These are phyloP conservation scores for Lipotes vexillifer DNA, from an alignment of 2,113 vertebrate species.

Conservation along the genomic window DNA sequence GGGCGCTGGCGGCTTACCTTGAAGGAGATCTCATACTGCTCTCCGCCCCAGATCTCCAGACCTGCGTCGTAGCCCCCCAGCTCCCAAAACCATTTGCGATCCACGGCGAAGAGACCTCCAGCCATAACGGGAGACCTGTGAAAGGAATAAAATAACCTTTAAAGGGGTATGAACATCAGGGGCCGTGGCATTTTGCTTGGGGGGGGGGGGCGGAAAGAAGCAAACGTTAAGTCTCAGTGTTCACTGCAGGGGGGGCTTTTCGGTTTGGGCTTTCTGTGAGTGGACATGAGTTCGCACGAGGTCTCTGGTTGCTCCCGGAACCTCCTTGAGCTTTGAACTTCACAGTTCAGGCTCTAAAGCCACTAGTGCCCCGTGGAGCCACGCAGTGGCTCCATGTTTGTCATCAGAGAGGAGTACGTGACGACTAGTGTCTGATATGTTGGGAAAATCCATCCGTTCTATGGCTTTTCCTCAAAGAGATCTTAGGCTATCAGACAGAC, in stretches of 20 bases:
- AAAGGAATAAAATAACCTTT: conserved; percentile 55
- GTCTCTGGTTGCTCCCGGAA: not conserved
- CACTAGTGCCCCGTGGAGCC: not conserved
- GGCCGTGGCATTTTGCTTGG: not conserved
- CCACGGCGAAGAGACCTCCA: conserved; percentile 89
- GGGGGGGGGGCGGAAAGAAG: too few relatives aligned
- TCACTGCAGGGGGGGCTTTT: not conserved
- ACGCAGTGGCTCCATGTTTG: not conserved
- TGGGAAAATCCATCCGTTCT: not conserved
- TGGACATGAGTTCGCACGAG: not conserved
- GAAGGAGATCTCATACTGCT: conserved; percentile 91
- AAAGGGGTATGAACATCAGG: not conserved
- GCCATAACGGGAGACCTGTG: conserved; percentile 93
- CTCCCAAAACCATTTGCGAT: conserved; percentile 91
- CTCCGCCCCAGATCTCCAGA: conserved; percentile 91
- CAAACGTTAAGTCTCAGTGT: not conserved
- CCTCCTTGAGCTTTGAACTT: not conserved
- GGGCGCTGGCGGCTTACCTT: conserved; percentile 80
- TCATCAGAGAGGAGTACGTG: not conserved
- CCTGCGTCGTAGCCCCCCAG: conserved; percentile 89
- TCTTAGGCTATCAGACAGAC: not conserved
- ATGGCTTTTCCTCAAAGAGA: not conserved
- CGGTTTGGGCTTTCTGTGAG: not conserved
- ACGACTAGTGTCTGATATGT: not conserved
- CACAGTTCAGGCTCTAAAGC: not conserved